A percentile compares a stretch with the other conserved stretches of the same genome.
These are phyloP conservation scores for Notarius quadriscutis DNA, from an alignment of 2,113 vertebrate species.

Conservation along the genomic window DNA sequence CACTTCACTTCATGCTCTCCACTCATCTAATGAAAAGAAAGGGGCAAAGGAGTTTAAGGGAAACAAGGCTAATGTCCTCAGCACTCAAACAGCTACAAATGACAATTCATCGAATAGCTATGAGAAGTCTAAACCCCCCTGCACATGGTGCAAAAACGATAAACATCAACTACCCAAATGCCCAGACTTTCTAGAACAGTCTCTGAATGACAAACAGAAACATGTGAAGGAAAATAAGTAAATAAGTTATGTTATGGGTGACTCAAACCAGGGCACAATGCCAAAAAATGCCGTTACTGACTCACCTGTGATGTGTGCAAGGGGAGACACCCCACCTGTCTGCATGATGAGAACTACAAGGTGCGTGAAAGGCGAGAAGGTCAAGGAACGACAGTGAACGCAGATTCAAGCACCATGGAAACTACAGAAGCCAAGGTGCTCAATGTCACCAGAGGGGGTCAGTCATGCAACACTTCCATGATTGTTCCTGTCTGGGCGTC, in stretches of 20 bases:
- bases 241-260: conserved; percentile 43
- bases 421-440: not conserved
- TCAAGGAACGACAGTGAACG: not conserved
- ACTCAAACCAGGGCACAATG: conserved; percentile 7
- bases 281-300: not conserved
- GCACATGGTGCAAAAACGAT: too few species aligned
- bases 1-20: not conserved
- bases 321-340: conserved; percentile 27
- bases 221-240: conserved; percentile 20
- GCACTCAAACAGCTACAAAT: too few species aligned
- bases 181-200: not conserved
- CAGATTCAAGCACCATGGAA: conserved; percentile 1
- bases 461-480: conserved; percentile 7
- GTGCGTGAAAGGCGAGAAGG: not conserved
- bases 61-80: too few species aligned
- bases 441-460: not conserved
- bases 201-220: not conserved
- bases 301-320: conserved; percentile 21
- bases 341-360: conserved; percentile 8
- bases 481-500: conserved; percentile 40
- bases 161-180: not conserved
- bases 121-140: too few species aligned
- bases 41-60: too few species aligned
- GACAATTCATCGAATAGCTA: too few species aligned
- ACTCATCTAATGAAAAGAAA: too few species aligned